These are phyloP conservation scores for Endotricha flammealis DNA, from an alignment of 2,888 invertebrate species.

Conservation along the genomic window DNA sequence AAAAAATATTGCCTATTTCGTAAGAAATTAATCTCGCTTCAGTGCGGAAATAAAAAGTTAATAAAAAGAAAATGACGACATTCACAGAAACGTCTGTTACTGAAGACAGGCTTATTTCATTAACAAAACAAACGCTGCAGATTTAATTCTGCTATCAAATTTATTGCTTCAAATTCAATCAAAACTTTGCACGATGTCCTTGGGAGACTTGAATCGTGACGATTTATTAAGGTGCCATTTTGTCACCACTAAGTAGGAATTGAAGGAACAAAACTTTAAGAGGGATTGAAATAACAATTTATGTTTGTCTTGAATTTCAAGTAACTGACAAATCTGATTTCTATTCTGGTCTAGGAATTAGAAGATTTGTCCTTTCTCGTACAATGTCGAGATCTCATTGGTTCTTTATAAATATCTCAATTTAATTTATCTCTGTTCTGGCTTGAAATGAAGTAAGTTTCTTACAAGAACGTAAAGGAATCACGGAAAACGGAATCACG, in stretches of 20 bases:
- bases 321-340: not conserved
- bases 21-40: not conserved
- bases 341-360: not conserved
- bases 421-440: too few relatives aligned
- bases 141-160: conserved; percentile 28
- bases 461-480: too few relatives aligned
- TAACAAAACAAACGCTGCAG: conserved; percentile 20
- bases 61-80: conserved; percentile 8
- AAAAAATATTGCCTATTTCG: not conserved
- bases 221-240: conserved; percentile 25
- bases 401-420: too few relatives aligned
- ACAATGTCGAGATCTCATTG: too few relatives aligned
- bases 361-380: too few relatives aligned
- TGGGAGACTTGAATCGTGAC: conserved; percentile 24
- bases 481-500: too few relatives aligned
- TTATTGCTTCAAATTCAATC: conserved; percentile 28
- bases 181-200: conserved; percentile 28
- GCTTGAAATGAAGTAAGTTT: too few relatives aligned
- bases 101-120: conserved; percentile 19
- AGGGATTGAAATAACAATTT: conserved; percentile 15
- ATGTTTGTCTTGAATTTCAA: not conserved
- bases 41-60: conserved; percentile 8
- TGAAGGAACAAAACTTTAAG: conserved; percentile 15
- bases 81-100: conserved; percentile 10
- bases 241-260: conserved; percentile 11